Conservation (phyloP, 2,797 vertebrate genomes). For the Australoheros facetus region DNA sequence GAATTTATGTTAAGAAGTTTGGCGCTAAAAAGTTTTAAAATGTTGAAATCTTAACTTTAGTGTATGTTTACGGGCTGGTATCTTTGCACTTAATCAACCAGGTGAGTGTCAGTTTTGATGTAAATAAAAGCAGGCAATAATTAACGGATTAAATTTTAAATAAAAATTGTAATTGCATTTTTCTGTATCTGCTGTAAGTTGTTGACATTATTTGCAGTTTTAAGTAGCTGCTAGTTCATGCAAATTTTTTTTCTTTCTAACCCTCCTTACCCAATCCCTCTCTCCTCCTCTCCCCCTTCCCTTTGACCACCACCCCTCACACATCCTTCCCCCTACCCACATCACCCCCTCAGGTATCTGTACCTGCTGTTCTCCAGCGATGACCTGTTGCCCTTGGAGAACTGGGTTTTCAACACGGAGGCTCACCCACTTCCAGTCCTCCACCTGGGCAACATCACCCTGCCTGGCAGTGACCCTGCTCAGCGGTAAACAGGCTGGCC, state of each 20-base stretch:
- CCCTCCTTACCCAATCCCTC: background rate
- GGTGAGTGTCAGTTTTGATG: no score
- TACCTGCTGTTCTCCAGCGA: slow-evolving; percentile 98
- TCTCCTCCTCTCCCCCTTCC: background rate
- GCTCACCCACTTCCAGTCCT: slow-evolving; percentile 96
- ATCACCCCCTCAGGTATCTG: slow-evolving; percentile 88
- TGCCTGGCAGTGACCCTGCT: slow-evolving; percentile 89
- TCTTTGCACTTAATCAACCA: no score
- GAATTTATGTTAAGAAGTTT: background rate
- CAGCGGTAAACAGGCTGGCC: slow-evolving; percentile 81
- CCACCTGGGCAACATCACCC: slow-evolving; percentile 93
- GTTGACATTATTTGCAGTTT: background rate
- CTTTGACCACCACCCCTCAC: background rate
- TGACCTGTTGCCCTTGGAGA: slow-evolving; percentile 94
- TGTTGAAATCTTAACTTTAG: no score
- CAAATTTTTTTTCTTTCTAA: background rate
- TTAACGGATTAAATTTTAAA: no score
- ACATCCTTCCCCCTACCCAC: background rate
- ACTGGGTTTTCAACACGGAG: slow-evolving; percentile 99
- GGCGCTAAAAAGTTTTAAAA: background rate
- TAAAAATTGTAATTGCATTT: no score
- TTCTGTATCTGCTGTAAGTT: no score
- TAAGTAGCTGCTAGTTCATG: background rate
- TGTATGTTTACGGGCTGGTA: no score
- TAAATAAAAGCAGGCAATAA: no score